phyloP scores from a whole-genome alignment of 2,888 invertebrate genomes.

The Drosophila hamatofila region DNA sequence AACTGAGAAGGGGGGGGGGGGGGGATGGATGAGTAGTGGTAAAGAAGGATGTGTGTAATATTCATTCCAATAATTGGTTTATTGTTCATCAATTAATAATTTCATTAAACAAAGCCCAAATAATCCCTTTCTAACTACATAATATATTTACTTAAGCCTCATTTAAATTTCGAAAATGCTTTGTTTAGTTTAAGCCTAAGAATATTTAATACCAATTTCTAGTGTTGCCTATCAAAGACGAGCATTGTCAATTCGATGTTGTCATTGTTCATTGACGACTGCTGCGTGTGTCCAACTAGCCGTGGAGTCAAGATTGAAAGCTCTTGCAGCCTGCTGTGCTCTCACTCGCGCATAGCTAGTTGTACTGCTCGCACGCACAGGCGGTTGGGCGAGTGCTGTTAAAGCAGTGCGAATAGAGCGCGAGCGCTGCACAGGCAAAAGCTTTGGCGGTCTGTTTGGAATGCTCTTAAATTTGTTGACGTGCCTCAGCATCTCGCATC shows the following conservation, averaged over 20 bases:
- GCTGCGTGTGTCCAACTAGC: conserved; percentile 6
- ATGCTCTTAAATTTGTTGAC: conserved; percentile 50
- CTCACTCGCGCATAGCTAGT: conserved; percentile 21
- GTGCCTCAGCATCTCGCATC: conserved; percentile 34
- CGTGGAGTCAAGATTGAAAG: conserved; percentile 16
- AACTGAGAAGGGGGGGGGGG: no score
- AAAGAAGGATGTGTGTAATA: conserved; percentile 3
- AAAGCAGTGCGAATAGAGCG: conserved; percentile 39
- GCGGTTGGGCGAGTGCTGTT: background rate
- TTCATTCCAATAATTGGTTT: conserved; percentile 16
- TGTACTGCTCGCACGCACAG: conserved; percentile 33
- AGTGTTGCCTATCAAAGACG: background rate
- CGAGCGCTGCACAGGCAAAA: conserved; percentile 24
- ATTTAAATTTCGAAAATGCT: background rate
- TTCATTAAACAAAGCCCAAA: background rate
- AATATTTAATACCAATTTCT: no score
- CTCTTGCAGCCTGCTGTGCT: conserved; percentile 39
- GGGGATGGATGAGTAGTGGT: background rate
- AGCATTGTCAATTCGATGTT: conserved; percentile 15
- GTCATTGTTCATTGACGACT: conserved; percentile 34
- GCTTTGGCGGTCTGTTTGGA: conserved; percentile 18
- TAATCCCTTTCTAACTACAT: background rate
- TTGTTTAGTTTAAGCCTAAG: background rate
- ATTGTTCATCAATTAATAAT: conserved; percentile 6
- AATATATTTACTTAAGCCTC: background rate